phyloP scores from a whole-genome alignment of 2,113 vertebrate genomes.

The Aphyosemion australe region DNA sequence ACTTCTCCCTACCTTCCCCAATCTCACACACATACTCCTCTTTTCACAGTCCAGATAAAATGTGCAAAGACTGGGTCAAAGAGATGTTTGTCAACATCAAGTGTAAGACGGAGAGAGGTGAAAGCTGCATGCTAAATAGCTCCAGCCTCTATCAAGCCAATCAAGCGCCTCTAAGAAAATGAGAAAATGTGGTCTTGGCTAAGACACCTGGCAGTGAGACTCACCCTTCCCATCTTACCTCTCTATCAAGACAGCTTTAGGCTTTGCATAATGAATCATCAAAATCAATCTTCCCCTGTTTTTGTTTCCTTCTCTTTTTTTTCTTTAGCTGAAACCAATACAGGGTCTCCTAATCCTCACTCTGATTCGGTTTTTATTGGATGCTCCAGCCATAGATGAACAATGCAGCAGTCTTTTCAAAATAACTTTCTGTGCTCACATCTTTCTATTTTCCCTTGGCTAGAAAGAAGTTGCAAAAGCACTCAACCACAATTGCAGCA shows the following conservation, averaged over 20 bases:
- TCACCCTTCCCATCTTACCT: slow-evolving; percentile 47
- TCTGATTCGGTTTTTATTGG: slow-evolving; percentile 73
- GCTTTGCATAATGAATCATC: slow-evolving; percentile 74
- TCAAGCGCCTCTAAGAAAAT: slow-evolving; percentile 62
- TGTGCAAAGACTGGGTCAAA: slow-evolving; percentile 73
- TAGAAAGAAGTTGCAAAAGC: slow-evolving; percentile 14
- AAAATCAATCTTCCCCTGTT: slow-evolving; percentile 67
- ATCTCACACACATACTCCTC: slow-evolving; percentile 10
- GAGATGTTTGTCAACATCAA: slow-evolving; percentile 80
- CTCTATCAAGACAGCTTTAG: slow-evolving; percentile 50
- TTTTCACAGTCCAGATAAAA: slow-evolving; percentile 54
- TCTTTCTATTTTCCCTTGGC: neutral
- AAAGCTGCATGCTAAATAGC: slow-evolving; percentile 76
- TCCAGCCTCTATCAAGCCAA: slow-evolving; percentile 62
- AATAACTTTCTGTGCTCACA: slow-evolving; percentile 25
- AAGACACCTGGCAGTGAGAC: slow-evolving; percentile 71
- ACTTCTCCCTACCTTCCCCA: slow-evolving; percentile 16
- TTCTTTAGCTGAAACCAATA: slow-evolving; percentile 77
- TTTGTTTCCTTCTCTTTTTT: slow-evolving; percentile 65
- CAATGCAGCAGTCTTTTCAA: slow-evolving; percentile 31
- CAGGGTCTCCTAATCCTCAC: slow-evolving; percentile 66
- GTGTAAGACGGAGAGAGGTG: slow-evolving; percentile 60
- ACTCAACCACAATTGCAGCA: slow-evolving; percentile 40
- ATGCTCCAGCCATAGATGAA: slow-evolving; percentile 58
- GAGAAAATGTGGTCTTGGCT: slow-evolving; percentile 57